These are phyloP conservation scores for Chaenogobius annularis DNA, from an alignment of 2,113 vertebrate species.

Conservation along the genomic window DNA sequence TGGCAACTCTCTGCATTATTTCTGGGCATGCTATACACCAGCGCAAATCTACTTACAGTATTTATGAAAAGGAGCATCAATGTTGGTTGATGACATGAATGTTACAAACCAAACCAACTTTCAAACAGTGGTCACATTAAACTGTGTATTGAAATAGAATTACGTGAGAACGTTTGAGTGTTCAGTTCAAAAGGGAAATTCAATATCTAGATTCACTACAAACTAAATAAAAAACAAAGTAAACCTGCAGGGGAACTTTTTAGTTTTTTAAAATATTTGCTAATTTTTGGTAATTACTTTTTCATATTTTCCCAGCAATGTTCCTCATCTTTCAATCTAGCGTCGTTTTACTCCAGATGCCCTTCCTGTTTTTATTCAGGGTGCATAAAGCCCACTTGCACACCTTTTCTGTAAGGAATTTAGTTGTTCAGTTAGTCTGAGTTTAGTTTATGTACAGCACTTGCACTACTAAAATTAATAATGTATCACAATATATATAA, in stretches of 20 bases:
- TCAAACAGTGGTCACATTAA: background rate
- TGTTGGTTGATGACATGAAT: background rate
- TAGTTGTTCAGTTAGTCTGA: too few species aligned
- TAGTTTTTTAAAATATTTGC: background rate
- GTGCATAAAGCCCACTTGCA: background rate
- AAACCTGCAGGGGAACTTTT: background rate
- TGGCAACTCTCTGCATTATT: constrained; percentile 41
- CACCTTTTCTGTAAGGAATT: background rate
- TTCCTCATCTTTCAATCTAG: background rate
- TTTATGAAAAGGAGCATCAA: background rate
- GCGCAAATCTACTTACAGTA: background rate
- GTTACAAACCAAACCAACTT: background rate
- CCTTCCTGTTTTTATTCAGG: background rate
- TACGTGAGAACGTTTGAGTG: background rate
- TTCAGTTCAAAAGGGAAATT: background rate
- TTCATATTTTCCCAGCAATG: background rate
- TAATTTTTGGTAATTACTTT: background rate
- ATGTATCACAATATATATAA: background rate
- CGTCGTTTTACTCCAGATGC: background rate
- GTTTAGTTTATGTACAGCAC: background rate
- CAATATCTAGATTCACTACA: background rate
- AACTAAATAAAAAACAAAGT: background rate
- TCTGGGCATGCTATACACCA: constrained; percentile 55
- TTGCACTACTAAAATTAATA: background rate
- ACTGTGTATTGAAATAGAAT: background rate